Evolutionary conservation across 2,888 invertebrate species (phyloP), one percentile per base, ranked within the genome.

Genomic region (Gibbula magus): DNA sequence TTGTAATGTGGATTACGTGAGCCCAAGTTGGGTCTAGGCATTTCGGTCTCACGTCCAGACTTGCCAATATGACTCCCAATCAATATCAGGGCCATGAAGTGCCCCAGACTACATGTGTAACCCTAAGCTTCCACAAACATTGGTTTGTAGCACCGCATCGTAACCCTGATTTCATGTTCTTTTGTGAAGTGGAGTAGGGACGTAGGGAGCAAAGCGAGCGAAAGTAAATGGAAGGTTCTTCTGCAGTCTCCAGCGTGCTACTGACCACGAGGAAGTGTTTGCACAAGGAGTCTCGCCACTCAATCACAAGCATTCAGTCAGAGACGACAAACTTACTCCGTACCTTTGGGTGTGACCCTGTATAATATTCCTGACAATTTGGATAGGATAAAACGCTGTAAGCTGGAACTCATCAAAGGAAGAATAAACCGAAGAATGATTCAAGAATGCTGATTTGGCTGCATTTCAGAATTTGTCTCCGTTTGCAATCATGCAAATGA

Each of bases 81-180:
- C 61, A 61, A 61, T 61, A 61, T 2, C 4, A 1, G 61, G 29
- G 13, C 29, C 29, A 61, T 61, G 61, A 61, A 61, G 29, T 29
- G 22, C 18, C 45, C 61, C 61, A 61, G 61, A 61, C 61, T n/a
- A 61, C 61, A 61, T 61, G 61, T 61, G 61, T 61, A 61, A 61
- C 61, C 4, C 61, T 29, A 29, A 61, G 2, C 61, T 29, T 29
- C 29, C 25, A 29, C 61, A 61, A 61, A 61, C 61, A 61, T 29
- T 16, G 61, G 13, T 25, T 22, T 29, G 29, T 18, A 61, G 61
- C 61, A 29, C 18, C 13, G 61, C 61, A 29, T 61, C 61, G 25
- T 61, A 61, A 61, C 61, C 61, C 61, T 29, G 61, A 61, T 13
- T 61, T 61, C 29, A 61, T 56, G 56, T 56, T 56, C 61, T 61